phyloP scores from a whole-genome alignment of 2,888 invertebrate genomes.

The Drosophila hamatofila region DNA sequence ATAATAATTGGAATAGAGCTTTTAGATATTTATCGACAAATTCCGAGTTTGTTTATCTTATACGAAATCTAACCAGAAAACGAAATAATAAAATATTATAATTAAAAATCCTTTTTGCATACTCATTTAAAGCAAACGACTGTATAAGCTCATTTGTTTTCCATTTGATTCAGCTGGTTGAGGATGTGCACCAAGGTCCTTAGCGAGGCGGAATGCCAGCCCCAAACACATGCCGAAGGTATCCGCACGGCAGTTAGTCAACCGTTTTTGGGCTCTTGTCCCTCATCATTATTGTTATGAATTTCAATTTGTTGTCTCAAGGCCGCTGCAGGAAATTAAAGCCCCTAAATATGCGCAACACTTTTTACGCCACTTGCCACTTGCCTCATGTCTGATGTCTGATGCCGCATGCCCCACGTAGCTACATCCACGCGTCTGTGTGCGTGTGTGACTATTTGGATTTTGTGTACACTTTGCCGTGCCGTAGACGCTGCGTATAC shows the following conservation, averaged over 20 bases:
- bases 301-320: slow-evolving; percentile 74
- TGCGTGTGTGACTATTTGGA: slow-evolving; percentile 21
- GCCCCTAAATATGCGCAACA: slow-evolving; percentile 67
- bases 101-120: neutral
- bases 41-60: neutral
- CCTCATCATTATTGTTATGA: slow-evolving; percentile 68
- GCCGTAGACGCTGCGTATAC: slow-evolving; percentile 61
- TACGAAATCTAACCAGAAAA: neutral
- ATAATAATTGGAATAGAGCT: neutral
- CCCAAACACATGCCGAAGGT: neutral
- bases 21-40: neutral
- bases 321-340: slow-evolving; percentile 73
- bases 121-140: slow-evolving; percentile 1
- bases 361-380: slow-evolving; percentile 57
- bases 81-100: neutral
- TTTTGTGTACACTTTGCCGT: slow-evolving; percentile 27
- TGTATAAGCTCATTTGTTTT: slow-evolving; percentile 40
- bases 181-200: slow-evolving; percentile 24
- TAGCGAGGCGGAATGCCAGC: neutral
- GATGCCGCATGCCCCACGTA: neutral
- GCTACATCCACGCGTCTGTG: neutral
- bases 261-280: slow-evolving; percentile 23
- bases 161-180: slow-evolving; percentile 25
- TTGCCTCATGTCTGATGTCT: slow-evolving; percentile 4
- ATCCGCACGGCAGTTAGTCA: slow-evolving; percentile 37